A percentile compares a stretch with the other conserved stretches of the same genome.
Conservation (phyloP, 2,113 vertebrate species). For the Monopterus albus region DNA sequence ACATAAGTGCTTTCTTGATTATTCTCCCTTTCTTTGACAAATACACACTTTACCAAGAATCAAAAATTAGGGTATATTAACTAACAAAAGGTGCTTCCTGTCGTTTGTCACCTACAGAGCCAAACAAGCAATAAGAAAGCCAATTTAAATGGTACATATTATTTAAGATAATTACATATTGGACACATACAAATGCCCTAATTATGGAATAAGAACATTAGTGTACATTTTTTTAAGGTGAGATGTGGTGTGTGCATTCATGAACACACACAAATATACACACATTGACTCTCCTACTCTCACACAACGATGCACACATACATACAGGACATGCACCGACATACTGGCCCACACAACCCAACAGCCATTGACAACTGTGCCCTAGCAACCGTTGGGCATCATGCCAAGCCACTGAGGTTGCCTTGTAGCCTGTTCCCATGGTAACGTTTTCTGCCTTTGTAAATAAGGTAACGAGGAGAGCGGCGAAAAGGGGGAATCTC, state of each 20-base stretch:
- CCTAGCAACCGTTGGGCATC: constrained; percentile 84
- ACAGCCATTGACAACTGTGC: constrained; percentile 81
- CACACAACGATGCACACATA: constrained; percentile 29
- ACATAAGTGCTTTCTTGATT: constrained; percentile 34
- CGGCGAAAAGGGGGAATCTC: constrained; percentile 42
- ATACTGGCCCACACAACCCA: constrained; percentile 70
- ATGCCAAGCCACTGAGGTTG: constrained; percentile 82
- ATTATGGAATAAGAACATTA: constrained; percentile 41
- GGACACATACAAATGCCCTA: constrained; percentile 5
- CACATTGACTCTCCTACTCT: constrained; percentile 13
- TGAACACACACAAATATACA: not conserved
- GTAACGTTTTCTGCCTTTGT: constrained; percentile 82
- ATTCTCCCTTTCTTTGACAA: constrained; percentile 5
- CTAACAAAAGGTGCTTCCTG: constrained; percentile 16
- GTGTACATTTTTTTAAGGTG: constrained; percentile 10
- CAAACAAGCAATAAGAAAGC: constrained; percentile 25
- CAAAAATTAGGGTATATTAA: not conserved
- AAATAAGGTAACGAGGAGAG: constrained; percentile 77
- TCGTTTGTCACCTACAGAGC: constrained; percentile 32
- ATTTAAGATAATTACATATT: constrained; percentile 45
- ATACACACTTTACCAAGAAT: not conserved
- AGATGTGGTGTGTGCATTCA: not conserved
- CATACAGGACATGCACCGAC: constrained; percentile 29
- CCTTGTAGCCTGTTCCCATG: constrained; percentile 83
- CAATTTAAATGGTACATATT: constrained; percentile 22